Evolutionary conservation across 2,113 vertebrate genomes (phyloP).

Genomic region (Vulpes lagopus): DNA sequence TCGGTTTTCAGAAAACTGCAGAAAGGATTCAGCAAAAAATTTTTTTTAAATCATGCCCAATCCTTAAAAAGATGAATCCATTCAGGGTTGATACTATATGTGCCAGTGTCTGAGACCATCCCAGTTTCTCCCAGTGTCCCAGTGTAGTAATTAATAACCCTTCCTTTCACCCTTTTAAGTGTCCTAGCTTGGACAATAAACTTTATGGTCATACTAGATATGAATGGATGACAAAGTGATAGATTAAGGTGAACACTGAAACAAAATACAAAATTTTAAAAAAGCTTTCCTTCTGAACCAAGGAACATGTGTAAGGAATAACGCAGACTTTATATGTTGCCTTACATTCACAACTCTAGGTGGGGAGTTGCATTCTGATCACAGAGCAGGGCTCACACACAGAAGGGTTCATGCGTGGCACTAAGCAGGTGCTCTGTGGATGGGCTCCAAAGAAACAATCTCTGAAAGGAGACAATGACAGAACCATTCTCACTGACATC

Average conservation of each 20-base stretch:
- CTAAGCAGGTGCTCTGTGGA: background rate
- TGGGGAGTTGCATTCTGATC: background rate
- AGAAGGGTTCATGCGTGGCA: background rate
- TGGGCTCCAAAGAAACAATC: rapidly evolving
- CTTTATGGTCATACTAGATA: background rate
- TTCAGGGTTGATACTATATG: background rate
- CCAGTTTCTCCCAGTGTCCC: background rate
- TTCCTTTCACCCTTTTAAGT: background rate
- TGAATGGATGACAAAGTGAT: background rate
- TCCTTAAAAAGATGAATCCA: background rate
- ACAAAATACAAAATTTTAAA: background rate
- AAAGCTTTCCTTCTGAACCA: background rate
- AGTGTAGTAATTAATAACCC: rapidly evolving
- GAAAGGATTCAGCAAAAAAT: background rate
- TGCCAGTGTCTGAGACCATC: background rate
- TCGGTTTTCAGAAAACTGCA: background rate
- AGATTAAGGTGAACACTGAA: background rate
- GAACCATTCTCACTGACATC: background rate
- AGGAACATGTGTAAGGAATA: background rate
- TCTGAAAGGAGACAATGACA: background rate
- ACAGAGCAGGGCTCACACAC: background rate
- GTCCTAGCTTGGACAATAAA: background rate
- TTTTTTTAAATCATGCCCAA: background rate
- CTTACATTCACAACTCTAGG: rapidly evolving
- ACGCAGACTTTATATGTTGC: no score